Evolutionary conservation across 2,797 vertebrate species (phyloP), one percentile per base, ranked within the genome.

Genomic region (Pachyuromys duprasi): DNA sequence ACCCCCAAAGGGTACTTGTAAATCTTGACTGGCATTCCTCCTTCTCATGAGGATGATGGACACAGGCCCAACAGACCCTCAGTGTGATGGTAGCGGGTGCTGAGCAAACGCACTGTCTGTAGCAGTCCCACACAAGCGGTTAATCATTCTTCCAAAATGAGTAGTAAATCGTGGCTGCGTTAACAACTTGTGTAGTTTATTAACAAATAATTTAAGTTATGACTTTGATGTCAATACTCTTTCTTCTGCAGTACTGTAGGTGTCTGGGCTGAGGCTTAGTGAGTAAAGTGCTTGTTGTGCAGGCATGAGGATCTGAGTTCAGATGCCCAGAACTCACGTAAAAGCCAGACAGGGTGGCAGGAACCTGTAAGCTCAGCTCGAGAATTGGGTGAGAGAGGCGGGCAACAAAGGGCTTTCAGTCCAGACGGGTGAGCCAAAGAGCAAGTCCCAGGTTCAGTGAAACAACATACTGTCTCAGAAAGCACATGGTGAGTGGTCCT

Each of bases 161-260:
- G 53, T 57, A 53, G 87, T 62, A 82, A 92, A 89, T 20, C 65
- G 33, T 13, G 6, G 5, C 17, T 81, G 33, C 74, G 3, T 18
- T 81, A 79, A 91, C 65, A 96, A 89, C 74, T 8, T 1, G 0
- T 83, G 14, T 14, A 33, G 22, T 76, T 31, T 70, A 79, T 65
- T 53, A 70, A 72, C 24, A 82, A 86, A 81, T 45, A 89, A 33
- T 60, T 33, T 76, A 86, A 87, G 63, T 39, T 76, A 15, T 45
- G 53, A 93, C 8, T 17, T 18, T 72, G 22, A 70, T 8, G 33
- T 39, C 74, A 75, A 87, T 17, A 22, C 13, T 69, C 45, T 72
- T 78, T 91, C 28, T 91, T 94, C n/a, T n/a, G 45, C 4, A 95
- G 60, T 53, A 65, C 74, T 86, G 90, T 33, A 93, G 63, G 45